Evolutionary conservation across 2,888 invertebrate species (phyloP).

Genomic region (Lottia gigantea): DNA sequence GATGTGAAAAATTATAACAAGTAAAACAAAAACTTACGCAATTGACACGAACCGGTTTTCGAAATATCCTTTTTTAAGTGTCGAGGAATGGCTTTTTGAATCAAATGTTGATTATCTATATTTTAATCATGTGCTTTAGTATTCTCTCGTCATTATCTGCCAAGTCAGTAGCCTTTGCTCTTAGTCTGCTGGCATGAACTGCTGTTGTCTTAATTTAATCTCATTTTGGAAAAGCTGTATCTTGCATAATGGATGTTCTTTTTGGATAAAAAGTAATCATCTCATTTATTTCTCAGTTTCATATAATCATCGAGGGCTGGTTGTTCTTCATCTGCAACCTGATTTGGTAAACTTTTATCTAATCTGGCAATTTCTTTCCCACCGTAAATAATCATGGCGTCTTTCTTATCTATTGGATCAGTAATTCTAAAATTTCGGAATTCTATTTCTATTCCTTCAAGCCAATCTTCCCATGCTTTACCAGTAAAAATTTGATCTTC

Average conservation of each 20-base stretch:
- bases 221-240: no score
- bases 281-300: constrained; percentile 20
- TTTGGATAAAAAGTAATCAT: constrained; percentile 23
- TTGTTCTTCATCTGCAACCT: neutral
- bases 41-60: no score
- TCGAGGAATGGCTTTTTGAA: constrained; percentile 4
- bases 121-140: constrained; percentile 19
- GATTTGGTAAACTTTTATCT: constrained; percentile 19
- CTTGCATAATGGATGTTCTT: constrained; percentile 12
- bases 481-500: no score
- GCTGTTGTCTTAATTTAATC: no score
- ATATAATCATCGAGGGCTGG: constrained; percentile 14
- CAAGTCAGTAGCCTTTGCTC: constrained; percentile 19
- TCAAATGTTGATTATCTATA: constrained; percentile 13
- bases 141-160: constrained; percentile 16
- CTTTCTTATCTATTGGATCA: constrained; percentile 19
- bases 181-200: constrained; percentile 17
- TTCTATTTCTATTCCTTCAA: constrained; percentile 25
- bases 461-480: constrained; percentile 24
- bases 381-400: constrained; percentile 24
- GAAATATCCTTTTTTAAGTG: no score
- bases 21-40: no score
- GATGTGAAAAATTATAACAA: no score
- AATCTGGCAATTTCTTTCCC: constrained; percentile 21
- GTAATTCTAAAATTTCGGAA: constrained; percentile 23